Percentiles rank a stretch among this genome's conserved stretches.
Conservation (phyloP, 2,888 invertebrate genomes). For the Oeneis ivallda region DNA sequence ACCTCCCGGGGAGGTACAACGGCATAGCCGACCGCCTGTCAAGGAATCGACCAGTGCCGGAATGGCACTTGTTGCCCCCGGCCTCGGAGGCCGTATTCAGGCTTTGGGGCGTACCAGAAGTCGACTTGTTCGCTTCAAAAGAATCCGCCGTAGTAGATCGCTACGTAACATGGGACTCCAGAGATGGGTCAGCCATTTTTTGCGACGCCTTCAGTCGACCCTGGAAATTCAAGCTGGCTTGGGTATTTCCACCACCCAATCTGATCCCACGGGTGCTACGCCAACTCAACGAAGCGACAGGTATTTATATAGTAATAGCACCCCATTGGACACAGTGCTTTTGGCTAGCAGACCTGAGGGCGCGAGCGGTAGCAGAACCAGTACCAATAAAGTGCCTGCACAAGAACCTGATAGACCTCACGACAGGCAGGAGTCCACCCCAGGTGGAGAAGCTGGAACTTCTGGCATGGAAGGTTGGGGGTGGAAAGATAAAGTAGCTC, state of each 20-base stretch:
- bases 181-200: conserved; percentile 33
- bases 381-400: conserved; percentile 38
- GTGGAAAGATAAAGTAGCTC: background rate
- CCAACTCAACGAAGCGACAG: conserved; percentile 37
- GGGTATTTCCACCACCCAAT: conserved; percentile 39
- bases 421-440: background rate
- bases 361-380: conserved; percentile 40
- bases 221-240: conserved; percentile 39
- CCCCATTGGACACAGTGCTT: conserved; percentile 46
- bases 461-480: background rate
- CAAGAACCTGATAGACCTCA: conserved; percentile 11
- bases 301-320: no score
- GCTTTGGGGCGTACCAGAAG: conserved; percentile 22
- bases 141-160: conserved; percentile 18
- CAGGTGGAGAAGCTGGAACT: background rate
- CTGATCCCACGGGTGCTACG: conserved; percentile 30
- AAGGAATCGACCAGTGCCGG: no score
- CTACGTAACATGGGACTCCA: no score
- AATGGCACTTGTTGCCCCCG: no score
- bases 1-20: no score
- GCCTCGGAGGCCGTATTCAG: conserved; percentile 36
- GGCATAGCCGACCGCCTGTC: no score
- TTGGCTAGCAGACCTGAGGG: conserved; percentile 47
- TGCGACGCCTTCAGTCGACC: conserved; percentile 34
- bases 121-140: conserved; percentile 32